Conservation (phyloP, 2,888 invertebrate genomes). For the Malachius bipustulatus region DNA sequence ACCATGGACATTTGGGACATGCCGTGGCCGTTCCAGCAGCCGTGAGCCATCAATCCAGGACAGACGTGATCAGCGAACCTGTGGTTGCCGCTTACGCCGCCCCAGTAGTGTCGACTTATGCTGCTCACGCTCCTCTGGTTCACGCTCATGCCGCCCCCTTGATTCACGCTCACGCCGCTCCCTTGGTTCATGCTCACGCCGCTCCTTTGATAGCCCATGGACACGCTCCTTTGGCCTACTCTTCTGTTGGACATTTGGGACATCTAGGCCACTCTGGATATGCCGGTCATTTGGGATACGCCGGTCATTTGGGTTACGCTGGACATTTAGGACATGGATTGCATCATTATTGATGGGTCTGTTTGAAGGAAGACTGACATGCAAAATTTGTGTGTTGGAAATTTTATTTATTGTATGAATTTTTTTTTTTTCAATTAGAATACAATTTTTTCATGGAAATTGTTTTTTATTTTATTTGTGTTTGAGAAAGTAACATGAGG, state of each 20-base stretch:
- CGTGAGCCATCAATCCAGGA: slow-evolving; percentile 34
- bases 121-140: neutral
- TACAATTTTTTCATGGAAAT: no score
- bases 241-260: slow-evolving; percentile 1
- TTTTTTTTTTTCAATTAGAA: no score
- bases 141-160: neutral
- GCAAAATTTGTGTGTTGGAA: no score
- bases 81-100: slow-evolving; percentile 19
- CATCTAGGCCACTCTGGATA: no score
- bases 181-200: neutral
- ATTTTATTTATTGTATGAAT: no score
- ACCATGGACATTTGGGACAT: slow-evolving; percentile 23
- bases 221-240: neutral
- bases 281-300: slow-evolving; percentile 1
- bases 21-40: slow-evolving; percentile 22
- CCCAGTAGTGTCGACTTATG: neutral
- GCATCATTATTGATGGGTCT: no score
- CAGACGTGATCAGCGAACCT: slow-evolving; percentile 33
- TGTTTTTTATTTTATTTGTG: no score
- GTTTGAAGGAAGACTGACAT: no score
- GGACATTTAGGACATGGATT: no score
- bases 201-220: neutral
- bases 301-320: slow-evolving; percentile 1
- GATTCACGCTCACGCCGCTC: neutral
- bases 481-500: no score